A percentile compares a stretch with the other conserved stretches of the same genome.
Conservation (phyloP, 2,888 invertebrate species). For the Chrysodeixis includens region DNA sequence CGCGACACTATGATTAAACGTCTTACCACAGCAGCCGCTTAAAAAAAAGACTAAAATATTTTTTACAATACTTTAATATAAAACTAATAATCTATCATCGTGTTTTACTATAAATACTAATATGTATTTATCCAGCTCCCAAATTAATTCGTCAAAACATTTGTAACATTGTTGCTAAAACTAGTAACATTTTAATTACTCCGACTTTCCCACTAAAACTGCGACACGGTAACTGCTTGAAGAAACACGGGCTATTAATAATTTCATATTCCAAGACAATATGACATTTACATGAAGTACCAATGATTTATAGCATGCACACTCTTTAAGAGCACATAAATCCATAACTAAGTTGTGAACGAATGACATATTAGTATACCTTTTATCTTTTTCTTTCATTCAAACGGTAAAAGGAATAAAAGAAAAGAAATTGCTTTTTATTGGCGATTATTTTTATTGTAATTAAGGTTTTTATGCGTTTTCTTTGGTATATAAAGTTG, state of each 20-base stretch:
- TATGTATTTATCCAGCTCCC: too few relatives aligned
- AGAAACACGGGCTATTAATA: slow-evolving; percentile 65
- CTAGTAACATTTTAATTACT: slow-evolving; percentile 7
- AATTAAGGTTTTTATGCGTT: not conserved
- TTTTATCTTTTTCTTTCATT: slow-evolving; percentile 21
- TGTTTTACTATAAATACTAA: too few relatives aligned
- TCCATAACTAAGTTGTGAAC: slow-evolving; percentile 35
- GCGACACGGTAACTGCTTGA: slow-evolving; percentile 46
- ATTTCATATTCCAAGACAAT: slow-evolving; percentile 63
- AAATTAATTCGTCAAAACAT: too few relatives aligned
- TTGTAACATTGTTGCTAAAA: not conserved
- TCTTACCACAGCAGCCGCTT: too few relatives aligned
- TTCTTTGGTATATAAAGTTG: not conserved
- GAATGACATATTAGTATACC: slow-evolving; percentile 39
- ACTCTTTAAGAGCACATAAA: slow-evolving; percentile 41
- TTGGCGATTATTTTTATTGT: not conserved
- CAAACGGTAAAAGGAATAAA: slow-evolving; percentile 10
- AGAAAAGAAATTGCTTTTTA: not conserved
- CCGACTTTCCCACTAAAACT: slow-evolving; percentile 19
- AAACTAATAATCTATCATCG: too few relatives aligned
- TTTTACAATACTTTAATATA: too few relatives aligned
- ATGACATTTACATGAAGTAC: slow-evolving; percentile 70
- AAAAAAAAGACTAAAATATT: too few relatives aligned
- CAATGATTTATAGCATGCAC: slow-evolving; percentile 60
- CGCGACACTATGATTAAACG: too few relatives aligned